Conservation (phyloP, 2,888 invertebrate genomes). For the Pristionchus entomophagus region DNA sequence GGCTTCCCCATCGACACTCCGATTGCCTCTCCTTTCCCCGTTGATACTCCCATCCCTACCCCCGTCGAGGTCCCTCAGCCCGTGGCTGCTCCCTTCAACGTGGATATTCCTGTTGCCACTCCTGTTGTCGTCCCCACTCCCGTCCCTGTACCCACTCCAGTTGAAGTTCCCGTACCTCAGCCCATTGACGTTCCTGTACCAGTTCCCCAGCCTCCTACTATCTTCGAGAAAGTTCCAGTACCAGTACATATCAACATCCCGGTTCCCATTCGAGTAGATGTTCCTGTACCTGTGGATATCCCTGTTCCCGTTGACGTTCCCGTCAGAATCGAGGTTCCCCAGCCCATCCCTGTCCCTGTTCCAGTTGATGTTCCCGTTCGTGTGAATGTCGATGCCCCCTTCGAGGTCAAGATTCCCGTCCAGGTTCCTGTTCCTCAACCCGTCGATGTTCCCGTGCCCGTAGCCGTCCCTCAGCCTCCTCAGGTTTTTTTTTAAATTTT, state of each 20-base stretch:
- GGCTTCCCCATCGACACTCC: background rate
- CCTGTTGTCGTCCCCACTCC: constrained; percentile 29
- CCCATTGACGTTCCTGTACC: constrained; percentile 31
- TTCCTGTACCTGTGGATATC: constrained; percentile 33
- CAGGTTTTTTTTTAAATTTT: constrained; percentile 41
- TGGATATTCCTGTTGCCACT: constrained; percentile 36
- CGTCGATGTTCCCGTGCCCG: constrained; percentile 47
- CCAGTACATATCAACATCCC: constrained; percentile 32
- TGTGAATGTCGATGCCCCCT: constrained; percentile 37
- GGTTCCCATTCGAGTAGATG: constrained; percentile 44
- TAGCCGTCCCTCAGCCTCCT: constrained; percentile 44
- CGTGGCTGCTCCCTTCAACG: constrained; percentile 31
- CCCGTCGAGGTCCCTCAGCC: constrained; percentile 42
- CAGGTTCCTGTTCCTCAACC: constrained; percentile 32
- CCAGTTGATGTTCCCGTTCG: constrained; percentile 47
- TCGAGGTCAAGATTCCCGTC: constrained; percentile 41
- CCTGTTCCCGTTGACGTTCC: constrained; percentile 43
- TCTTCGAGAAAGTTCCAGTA: constrained; percentile 34
- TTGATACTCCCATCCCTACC: constrained; percentile 8
- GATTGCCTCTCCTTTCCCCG: constrained; percentile 17
- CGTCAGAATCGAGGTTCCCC: constrained; percentile 44
- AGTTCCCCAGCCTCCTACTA: constrained; percentile 47
- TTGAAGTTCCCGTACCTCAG: constrained; percentile 27
- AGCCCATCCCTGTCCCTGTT: constrained; percentile 35
- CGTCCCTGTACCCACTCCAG: constrained; percentile 42